Evolutionary conservation across 2,113 vertebrate genomes (phyloP), one percentile per base, ranked within the genome.

Genomic region (Tinamus guttatus): DNA sequence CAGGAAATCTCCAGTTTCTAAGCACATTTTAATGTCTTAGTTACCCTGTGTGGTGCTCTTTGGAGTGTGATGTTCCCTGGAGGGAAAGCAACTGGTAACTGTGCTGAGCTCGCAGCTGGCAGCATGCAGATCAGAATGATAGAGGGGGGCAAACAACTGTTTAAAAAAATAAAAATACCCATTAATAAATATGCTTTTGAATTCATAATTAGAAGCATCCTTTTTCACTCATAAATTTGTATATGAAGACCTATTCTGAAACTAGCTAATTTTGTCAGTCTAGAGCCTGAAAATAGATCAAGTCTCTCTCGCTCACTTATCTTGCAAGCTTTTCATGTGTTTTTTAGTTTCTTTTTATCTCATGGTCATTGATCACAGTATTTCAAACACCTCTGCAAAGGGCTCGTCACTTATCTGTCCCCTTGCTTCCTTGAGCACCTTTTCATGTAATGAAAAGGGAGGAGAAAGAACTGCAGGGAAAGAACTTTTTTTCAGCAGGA

Each of bases 331-430:
- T 93, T 86, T 93, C 89, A 68, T 85, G 73, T 91, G 73, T 91
- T 94, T 49, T 49, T 49, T 22, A 89, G 18, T 70, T 95, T 94
- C 90, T 28, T 74, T 90, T 96, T 82, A 51, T 73, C 73, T 86
- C 86, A 67, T 85, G 78, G 40, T 78, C 92, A 88, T 93, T 85
- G 84, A 56, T 96, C 80, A 81, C 19, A 75, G 40, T 85, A 69
- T 96, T 96, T 95, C 69, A 62, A 78, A 79, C 75, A 76, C 52
- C 54, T 69, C 62, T 77, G 51, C 43, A 58, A 80, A 90, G 63
- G 63, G 87, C 54, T 96, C 24, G 68, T 82, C 81, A 64, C 38
- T 64, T 59, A 84, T 59, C 41, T 75, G 40, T 81, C 62, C 60
- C 51, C 85, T 67, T 85, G n/a, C 3, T 85, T 74, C 65, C 45